These are phyloP conservation scores for Allolobophora icterica DNA, from an alignment of 2,888 invertebrate genomes.

Conservation along the genomic window DNA sequence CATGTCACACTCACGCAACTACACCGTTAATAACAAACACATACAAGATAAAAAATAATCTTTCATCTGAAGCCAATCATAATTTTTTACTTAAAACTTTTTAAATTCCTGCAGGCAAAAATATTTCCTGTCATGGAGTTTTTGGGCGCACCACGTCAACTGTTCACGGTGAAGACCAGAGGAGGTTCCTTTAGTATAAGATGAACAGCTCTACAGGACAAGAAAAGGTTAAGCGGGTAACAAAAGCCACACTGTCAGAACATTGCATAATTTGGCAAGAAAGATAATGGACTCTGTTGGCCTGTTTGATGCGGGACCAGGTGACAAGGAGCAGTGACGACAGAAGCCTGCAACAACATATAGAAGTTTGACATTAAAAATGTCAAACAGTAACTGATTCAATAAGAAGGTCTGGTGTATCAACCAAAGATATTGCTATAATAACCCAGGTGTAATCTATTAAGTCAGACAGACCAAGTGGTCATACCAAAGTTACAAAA, in stretches of 20 bases:
- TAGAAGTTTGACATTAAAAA: no score
- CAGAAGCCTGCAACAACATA: no score
- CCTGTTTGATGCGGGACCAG: no score
- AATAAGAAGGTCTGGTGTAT: background rate
- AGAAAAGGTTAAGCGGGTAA: background rate
- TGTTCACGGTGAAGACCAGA: background rate
- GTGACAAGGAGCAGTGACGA: no score
- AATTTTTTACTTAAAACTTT: background rate
- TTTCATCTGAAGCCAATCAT: background rate
- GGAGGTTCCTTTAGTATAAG: background rate
- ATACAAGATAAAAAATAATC: background rate
- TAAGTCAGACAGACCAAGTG: background rate
- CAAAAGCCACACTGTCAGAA: background rate
- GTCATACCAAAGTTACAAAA: background rate
- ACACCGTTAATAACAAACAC: background rate
- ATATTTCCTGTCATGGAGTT: background rate
- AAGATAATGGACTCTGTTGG: no score
- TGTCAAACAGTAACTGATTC: no score
- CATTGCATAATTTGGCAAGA: background rate
- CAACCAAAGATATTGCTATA: background rate
- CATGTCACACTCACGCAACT: slow-evolving; percentile 87
- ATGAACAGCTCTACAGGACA: no score
- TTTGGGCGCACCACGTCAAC: background rate
- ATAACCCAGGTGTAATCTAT: background rate
- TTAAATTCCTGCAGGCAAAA: background rate